Percentiles rank a stretch among this genome's conserved stretches.
Evolutionary conservation across 2,113 vertebrate genomes (phyloP).

Genomic region (Limnothrissa miodon): DNA sequence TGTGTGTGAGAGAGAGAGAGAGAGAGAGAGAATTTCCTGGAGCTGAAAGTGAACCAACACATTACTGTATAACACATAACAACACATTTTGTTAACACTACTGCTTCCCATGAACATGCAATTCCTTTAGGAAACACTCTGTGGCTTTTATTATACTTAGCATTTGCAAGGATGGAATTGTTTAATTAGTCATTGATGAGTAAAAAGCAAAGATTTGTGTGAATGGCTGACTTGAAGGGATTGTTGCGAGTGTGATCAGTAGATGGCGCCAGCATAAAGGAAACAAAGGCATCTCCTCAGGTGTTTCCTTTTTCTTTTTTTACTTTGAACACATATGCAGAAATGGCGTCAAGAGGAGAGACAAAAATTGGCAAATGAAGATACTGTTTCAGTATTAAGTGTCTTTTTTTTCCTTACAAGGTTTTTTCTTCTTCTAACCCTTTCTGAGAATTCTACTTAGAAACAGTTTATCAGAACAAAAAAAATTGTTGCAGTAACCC

Average conservation of each 20-base stretch:
- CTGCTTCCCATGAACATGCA: background rate
- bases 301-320: background rate
- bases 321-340: background rate
- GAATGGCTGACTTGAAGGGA: background rate
- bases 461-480: background rate
- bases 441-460: background rate
- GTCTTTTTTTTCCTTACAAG: background rate
- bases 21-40: slow-evolving; percentile 1
- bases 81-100: too few species aligned
- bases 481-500: too few species aligned
- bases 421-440: background rate
- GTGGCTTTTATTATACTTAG: background rate
- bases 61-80: too few species aligned
- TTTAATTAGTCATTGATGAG: background rate
- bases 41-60: too few species aligned
- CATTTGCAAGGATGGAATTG: background rate
- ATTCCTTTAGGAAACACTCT: background rate
- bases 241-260: slow-evolving; percentile 38
- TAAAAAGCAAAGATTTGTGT: background rate
- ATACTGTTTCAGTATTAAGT: background rate
- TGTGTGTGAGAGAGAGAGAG: slow-evolving; percentile 49
- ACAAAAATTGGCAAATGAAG: background rate
- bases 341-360: background rate
- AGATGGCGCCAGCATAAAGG: slow-evolving; percentile 54
- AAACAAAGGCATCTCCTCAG: background rate